A percentile compares a stretch with the other conserved stretches of the same genome.
Evolutionary conservation across 2,888 invertebrate genomes (phyloP).

Genomic region (Girardia tigrina): DNA sequence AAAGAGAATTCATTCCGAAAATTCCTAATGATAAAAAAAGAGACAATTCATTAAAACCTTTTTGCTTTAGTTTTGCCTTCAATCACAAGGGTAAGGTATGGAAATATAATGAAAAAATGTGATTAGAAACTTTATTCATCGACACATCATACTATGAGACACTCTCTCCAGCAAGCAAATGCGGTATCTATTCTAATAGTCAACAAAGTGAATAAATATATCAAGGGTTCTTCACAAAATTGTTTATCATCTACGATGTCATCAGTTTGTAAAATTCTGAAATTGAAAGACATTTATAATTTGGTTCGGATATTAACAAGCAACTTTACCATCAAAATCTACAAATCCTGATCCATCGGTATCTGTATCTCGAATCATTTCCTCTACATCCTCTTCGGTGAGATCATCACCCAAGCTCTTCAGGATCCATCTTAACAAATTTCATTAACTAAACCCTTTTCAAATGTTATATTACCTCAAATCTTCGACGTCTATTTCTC

Average conservation of each 20-base stretch:
- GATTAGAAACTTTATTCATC: background rate
- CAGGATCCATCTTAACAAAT: slow-evolving; percentile 65
- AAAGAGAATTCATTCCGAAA: no score
- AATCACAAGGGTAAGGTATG: no score
- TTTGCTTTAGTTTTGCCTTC: no score
- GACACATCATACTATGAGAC: background rate
- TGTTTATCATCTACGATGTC: slow-evolving; percentile 57
- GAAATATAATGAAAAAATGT: background rate
- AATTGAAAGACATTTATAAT: slow-evolving; percentile 38
- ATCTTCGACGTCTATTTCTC: slow-evolving; percentile 56
- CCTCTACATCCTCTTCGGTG: slow-evolving; percentile 79
- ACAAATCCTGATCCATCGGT: slow-evolving; percentile 95
- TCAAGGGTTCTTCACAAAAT: background rate
- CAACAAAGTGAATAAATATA: background rate
- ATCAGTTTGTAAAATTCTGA: slow-evolving; percentile 81
- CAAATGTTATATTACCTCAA: slow-evolving; percentile 38
- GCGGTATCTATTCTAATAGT: background rate
- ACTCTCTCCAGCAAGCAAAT: background rate
- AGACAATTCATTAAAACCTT: no score
- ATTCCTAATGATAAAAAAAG: no score
- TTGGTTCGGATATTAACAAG: no score
- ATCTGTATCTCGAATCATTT: slow-evolving; percentile 94
- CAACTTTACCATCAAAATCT: slow-evolving; percentile 79
- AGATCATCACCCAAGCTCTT: slow-evolving; percentile 86
- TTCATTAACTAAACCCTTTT: slow-evolving; percentile 24